Evolutionary conservation across 37 sponge, comb jelly and placozoan species (phyloP).

Genomic region (Spongilla lacustris): DNA sequence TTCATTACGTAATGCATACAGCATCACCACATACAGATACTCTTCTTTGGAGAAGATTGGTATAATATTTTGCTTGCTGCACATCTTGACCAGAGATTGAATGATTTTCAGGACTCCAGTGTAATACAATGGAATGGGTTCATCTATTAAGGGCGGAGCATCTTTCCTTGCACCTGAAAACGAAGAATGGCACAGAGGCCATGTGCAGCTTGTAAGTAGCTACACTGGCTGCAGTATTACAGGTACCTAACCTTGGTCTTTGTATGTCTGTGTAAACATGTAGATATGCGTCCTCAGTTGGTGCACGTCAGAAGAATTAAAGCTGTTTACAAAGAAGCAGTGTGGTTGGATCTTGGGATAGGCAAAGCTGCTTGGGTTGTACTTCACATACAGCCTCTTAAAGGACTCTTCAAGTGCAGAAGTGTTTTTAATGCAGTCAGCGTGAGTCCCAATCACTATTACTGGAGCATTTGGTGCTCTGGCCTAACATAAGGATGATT

Average conservation of each 20-base stretch:
- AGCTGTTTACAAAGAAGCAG: conserved; percentile 51
- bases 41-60: conserved; percentile 65
- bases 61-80: conserved; percentile 12
- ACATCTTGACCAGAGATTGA: conserved; percentile 19
- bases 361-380: conserved; percentile 5
- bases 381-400: conserved; percentile 39
- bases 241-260: conserved; percentile 31
- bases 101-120: conserved; percentile 61
- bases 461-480: conserved; percentile 77
- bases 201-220: neutral
- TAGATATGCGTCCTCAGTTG: conserved; percentile 64
- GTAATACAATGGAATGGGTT: conserved; percentile 69
- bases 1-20: no score
- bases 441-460: conserved; percentile 77
- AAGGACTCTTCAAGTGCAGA: conserved; percentile 12
- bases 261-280: conserved; percentile 42
- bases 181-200: neutral
- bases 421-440: conserved; percentile 35
- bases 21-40: conserved; percentile 20
- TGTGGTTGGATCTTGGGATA: conserved; percentile 21
- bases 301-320: conserved; percentile 34
- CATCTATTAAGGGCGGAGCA: conserved; percentile 38
- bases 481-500: conserved; percentile 23
- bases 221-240: neutral
- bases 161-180: neutral